Conservation (phyloP, 2,888 invertebrate genomes). For the Gisinianus flammeolus region DNA sequence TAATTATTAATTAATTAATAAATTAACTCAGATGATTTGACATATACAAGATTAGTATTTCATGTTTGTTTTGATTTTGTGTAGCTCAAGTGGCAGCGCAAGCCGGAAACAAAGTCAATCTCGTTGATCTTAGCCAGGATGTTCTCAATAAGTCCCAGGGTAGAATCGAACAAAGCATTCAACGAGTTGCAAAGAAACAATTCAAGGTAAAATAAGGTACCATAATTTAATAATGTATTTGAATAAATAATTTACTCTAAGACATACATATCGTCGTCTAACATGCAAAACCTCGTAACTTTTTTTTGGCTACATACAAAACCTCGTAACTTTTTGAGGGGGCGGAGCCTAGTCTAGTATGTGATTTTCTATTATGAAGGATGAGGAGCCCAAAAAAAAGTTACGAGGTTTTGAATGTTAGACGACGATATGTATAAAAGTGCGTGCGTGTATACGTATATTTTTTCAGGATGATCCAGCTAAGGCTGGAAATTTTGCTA, state of each 20-base stretch:
- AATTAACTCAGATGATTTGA: too few species aligned
- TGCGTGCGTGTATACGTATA: neutral
- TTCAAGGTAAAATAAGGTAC: conserved; percentile 52
- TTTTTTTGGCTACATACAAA: too few species aligned
- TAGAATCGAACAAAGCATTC: conserved; percentile 64
- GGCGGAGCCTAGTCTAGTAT: too few species aligned
- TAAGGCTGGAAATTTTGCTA: conserved; percentile 72
- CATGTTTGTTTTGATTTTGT: neutral
- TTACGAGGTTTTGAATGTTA: too few species aligned
- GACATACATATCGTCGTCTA: too few species aligned
- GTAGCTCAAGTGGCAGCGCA: conserved; percentile 65
- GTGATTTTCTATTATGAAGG: too few species aligned
- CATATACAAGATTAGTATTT: neutral
- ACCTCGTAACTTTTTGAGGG: too few species aligned
- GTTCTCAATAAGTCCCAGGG: conserved; percentile 63
- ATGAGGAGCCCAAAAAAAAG: too few species aligned
- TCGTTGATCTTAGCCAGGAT: conserved; percentile 65
- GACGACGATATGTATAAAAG: too few species aligned
- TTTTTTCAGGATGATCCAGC: conserved; percentile 65
- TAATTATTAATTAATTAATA: too few species aligned
- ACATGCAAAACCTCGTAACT: too few species aligned
- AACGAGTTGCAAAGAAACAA: conserved; percentile 65
- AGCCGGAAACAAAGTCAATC: conserved; percentile 64
- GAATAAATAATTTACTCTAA: too few species aligned
- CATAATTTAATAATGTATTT: neutral